Base-by-base conservation (phyloP, 2,888 invertebrate species). In the Sinopyrophorus schimmeli region DNA sequence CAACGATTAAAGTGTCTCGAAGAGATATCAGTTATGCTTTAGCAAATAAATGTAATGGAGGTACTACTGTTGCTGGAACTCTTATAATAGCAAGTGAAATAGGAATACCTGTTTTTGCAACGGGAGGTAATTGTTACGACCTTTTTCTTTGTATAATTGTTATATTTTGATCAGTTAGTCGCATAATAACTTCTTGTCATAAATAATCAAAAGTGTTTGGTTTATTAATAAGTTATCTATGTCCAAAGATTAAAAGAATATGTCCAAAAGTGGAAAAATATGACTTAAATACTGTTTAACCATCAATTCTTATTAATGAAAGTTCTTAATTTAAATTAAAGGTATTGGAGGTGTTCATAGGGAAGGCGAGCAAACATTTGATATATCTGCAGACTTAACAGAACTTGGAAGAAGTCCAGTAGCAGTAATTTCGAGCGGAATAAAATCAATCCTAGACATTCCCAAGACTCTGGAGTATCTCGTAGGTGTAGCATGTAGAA, bases 391-490 rank as follows among this genome's bases (percentile, higher is more conserved):
- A 0, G 99, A 99, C 75, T 79, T 99, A 37, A 83, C 82, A 4
- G 97, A 99, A 72, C 77, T 99, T 39, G 90, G 94, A 1, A 81
- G 87, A 47, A 92, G 87, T 52, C 86, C 87, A 7, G 85, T 97
- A 0, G 83, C 92, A 30, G 95, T 99, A 3, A 86, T 99, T 1
- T 96, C 93, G 60, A 92, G 96, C 65, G 99, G 99, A 1, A 86
- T 96, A 42, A 99, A 99, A 75, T 96, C 97, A 11, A 97, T 99
- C 62, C 79, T 99, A 47, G 99, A 99, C 71, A 92, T 99, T 61
- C 87, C 86, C 2, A 86, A 87, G 68, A 98, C 98, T 0, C 77
- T 99, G 31, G 98, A 99, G 71, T 96, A 87, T 71, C 76, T 99
- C 77, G 93, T 92, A 75, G 73, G 76, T 66, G 47, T 31, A 44